These are phyloP conservation scores for Henricia sp. DNA, from an alignment of 53 echinoderm and acorn worm species.

Conservation along the genomic window DNA sequence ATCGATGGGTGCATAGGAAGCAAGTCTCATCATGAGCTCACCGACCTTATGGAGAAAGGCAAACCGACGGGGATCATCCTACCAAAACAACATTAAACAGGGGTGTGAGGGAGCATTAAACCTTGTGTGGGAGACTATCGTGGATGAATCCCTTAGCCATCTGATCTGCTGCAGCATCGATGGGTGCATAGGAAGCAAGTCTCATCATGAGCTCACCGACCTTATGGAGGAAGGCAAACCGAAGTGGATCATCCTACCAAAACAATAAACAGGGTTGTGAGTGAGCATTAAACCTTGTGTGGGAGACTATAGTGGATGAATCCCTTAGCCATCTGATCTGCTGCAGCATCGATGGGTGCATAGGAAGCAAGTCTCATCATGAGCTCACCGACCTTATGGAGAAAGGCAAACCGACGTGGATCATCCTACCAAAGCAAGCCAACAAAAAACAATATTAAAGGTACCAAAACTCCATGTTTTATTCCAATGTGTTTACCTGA, in stretches of 20 bases:
- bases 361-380: constrained; percentile 73
- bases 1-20: constrained; percentile 81
- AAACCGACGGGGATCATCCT: constrained; percentile 76
- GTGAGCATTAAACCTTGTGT: constrained; percentile 74
- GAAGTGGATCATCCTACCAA: constrained; percentile 71
- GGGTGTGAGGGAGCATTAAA: no score
- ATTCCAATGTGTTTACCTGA: background rate
- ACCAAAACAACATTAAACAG: background rate
- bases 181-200: constrained; percentile 75
- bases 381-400: constrained; percentile 74
- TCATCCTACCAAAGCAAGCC: no score
- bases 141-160: constrained; percentile 83
- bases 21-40: constrained; percentile 75
- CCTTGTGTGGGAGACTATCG: constrained; percentile 83
- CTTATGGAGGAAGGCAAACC: constrained; percentile 71
- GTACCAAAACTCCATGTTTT: background rate
- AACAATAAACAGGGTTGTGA: background rate
- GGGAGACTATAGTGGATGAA: constrained; percentile 83
- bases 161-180: constrained; percentile 90
- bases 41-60: constrained; percentile 75
- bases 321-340: constrained; percentile 84
- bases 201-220: constrained; percentile 76
- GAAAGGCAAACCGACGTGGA: constrained; percentile 71
- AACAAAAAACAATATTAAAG: no score
- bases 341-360: constrained; percentile 87